Percentiles rank a stretch among this genome's conserved stretches.
Evolutionary conservation across 2,113 vertebrate species (phyloP).

Genomic region (Siniperca knerii): DNA sequence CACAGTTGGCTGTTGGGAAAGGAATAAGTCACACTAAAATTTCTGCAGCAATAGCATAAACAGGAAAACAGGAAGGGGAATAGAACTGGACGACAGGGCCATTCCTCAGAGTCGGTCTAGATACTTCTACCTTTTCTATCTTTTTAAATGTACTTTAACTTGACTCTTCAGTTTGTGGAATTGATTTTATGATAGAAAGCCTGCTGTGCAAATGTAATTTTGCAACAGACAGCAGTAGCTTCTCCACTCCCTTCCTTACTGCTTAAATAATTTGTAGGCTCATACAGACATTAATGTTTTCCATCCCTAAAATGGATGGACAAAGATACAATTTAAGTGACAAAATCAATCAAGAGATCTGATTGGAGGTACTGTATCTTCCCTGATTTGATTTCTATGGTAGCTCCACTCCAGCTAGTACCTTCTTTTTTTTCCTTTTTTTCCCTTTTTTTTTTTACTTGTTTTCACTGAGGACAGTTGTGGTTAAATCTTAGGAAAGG

Average conservation of each 20-base stretch:
- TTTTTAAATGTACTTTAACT: constrained; percentile 7
- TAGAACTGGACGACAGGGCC: neutral
- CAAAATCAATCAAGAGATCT: constrained; percentile 14
- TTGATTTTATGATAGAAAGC: neutral
- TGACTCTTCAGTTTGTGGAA: neutral
- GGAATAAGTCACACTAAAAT: constrained; percentile 30
- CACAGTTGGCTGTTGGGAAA: constrained; percentile 35
- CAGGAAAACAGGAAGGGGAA: constrained; percentile 25
- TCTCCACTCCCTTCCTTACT: neutral
- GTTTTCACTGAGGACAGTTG: constrained; percentile 1
- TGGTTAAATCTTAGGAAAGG: neutral
- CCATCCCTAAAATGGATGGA: neutral
- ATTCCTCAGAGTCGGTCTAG: neutral
- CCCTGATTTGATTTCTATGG: neutral
- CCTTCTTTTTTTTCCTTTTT: too few species aligned
- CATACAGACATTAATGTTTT: constrained; percentile 5
- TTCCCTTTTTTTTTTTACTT: neutral
- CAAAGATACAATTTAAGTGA: neutral
- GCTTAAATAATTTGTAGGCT: neutral
- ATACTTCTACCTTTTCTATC: neutral
- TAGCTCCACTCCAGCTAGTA: neutral
- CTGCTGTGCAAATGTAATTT: constrained; percentile 24
- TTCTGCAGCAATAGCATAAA: constrained; percentile 15
- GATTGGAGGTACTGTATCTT: neutral
- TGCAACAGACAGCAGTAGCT: neutral